Percentiles rank a stretch among this genome's conserved stretches.
phyloP scores from a whole-genome alignment of 1,140 invertebrate species.

The Heliconius himera region DNA sequence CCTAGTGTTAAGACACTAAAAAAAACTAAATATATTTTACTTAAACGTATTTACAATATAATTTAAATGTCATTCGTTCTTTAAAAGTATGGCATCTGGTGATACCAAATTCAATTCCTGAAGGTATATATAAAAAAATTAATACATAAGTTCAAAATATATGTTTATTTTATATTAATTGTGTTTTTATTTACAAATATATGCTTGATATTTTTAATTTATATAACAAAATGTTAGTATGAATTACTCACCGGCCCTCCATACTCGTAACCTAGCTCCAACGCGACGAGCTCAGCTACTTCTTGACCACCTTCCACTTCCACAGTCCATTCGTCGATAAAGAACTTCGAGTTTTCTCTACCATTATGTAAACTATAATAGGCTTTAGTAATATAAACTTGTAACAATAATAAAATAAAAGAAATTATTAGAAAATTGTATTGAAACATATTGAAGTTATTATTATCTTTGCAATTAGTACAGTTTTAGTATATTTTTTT shows the following conservation, averaged over 20 bases:
- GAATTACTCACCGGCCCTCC: slow-evolving; percentile 74
- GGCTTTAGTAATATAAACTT: slow-evolving; percentile 47
- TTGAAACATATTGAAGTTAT: not conserved
- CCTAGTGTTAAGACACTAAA: too few species aligned
- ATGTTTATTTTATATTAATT: not conserved
- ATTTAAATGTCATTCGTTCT: too few species aligned
- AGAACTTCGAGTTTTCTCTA: slow-evolving; percentile 60
- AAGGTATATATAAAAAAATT: too few species aligned
- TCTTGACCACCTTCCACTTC: slow-evolving; percentile 80
- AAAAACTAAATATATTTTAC: too few species aligned
- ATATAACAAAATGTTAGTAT: too few species aligned
- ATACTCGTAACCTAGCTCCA: slow-evolving; percentile 80
- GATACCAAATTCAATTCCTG: too few species aligned
- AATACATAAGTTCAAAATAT: not conserved
- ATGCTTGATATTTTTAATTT: not conserved
- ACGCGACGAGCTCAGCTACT: slow-evolving; percentile 79
- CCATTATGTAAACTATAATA: slow-evolving; percentile 66
- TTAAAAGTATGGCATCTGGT: too few species aligned
- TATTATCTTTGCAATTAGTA: not conserved
- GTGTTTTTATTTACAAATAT: not conserved
- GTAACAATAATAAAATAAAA: slow-evolving; percentile 17
- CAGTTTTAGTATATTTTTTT: not conserved
- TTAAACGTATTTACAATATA: too few species aligned
- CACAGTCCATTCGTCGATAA: slow-evolving; percentile 83
- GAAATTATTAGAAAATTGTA: slow-evolving; percentile 1